Base-by-base conservation (phyloP, 2,113 vertebrate species). In the Corythornis madagascariensis region DNA sequence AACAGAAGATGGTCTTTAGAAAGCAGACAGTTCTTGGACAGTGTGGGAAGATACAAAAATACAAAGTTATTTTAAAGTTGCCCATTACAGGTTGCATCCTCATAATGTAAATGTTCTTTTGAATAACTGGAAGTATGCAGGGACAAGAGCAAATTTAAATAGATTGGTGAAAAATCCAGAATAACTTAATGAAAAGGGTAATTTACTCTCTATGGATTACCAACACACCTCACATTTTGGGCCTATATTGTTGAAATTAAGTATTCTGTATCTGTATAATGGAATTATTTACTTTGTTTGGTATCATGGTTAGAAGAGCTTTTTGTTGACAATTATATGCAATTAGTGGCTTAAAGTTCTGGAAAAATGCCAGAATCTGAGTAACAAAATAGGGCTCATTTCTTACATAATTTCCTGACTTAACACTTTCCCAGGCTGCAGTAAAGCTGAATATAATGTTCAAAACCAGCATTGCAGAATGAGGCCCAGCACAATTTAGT, bases 381-480 rank as follows among this genome's bases (percentile, higher is more conserved):
- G 45, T 42, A 88, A 75, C 19, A 88, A 77, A 83, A n/a, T 47
- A 56, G 64, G 42, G 63, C 11, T 75, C 13, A 33, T 65, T 90
- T 80, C 73, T 83, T 76, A n/a, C 22, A 25, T 65, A 28, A 71
- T 72, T 94, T 92, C 89, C 63, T 77, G 63, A 26, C 29, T 57
- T 57, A 48, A 59, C n/a, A 29, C 63, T 89, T 81, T 72, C 61
- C 42, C 59, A 72, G 82, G 66, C 66, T 43, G 13, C 87, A 17
- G 29, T 77, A 45, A 88, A 77, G 21, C 16, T 57, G 67, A 3
- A 1, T 7, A 3, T 4, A 38, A 29, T 9, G 16, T 76, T 55
- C 2, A 2, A 57, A 81, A 83, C 17, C 6, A 61, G 18, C 0
- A 0, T 57, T 35, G 53, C 18, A 48, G 78, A 78, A 81, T 0